phyloP scores from a whole-genome alignment of 1,140 invertebrate species.

The Olivierus martensii region DNA sequence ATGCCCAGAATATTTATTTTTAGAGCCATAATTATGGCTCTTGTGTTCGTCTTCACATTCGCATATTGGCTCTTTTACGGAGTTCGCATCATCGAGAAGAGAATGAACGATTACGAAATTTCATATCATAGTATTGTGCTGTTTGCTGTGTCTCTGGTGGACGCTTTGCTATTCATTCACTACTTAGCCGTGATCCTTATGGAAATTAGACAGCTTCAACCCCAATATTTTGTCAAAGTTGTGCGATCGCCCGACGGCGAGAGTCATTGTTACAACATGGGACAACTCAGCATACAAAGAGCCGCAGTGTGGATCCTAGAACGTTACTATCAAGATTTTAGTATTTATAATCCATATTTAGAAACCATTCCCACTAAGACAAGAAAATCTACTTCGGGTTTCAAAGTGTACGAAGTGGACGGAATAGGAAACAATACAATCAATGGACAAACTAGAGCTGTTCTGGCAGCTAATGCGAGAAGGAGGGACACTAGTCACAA shows the following conservation, averaged over 20 bases:
- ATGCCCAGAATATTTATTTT: constrained; percentile 88
- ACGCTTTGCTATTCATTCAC: constrained; percentile 88
- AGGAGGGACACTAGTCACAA: constrained; percentile 50
- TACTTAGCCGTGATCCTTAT: constrained; percentile 84
- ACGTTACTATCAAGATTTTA: constrained; percentile 91
- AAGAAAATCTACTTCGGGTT: constrained; percentile 2
- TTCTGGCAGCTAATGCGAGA: constrained; percentile 34
- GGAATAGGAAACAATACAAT: constrained; percentile 31
- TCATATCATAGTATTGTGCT: constrained; percentile 47
- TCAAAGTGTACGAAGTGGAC: constrained; percentile 71
- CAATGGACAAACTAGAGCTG: constrained; percentile 42
- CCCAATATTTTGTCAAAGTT: constrained; percentile 76
- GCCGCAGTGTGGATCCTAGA: constrained; percentile 88
- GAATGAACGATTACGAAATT: constrained; percentile 20
- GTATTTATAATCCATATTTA: constrained; percentile 91
- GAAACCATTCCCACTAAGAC: constrained; percentile 67
- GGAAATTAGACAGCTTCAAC: constrained; percentile 78
- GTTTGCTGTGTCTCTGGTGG: constrained; percentile 77
- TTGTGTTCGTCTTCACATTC: constrained; percentile 85
- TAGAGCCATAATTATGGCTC: constrained; percentile 66
- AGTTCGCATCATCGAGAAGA: constrained; percentile 53
- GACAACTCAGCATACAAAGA: constrained; percentile 84
- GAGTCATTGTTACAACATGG: constrained; percentile 55
- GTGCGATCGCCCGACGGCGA: constrained; percentile 88
- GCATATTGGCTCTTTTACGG: constrained; percentile 96